Conservation (phyloP, 2,888 invertebrate species). For the Eumerus sabulonum region DNA sequence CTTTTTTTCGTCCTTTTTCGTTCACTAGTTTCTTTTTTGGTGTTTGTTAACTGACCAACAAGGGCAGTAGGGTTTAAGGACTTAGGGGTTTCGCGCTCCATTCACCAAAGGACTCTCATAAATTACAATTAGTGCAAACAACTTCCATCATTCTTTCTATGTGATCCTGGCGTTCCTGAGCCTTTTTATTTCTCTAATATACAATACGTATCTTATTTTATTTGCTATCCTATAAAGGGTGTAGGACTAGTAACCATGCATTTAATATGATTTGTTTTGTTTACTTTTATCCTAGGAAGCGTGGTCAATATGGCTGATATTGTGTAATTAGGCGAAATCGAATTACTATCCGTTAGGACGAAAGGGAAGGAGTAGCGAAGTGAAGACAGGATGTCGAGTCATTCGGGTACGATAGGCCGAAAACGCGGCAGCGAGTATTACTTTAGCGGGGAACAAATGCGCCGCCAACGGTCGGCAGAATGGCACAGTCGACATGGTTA, state of each 20-base stretch:
- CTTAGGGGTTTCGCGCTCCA: conserved; percentile 32
- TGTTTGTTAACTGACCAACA: conserved; percentile 23
- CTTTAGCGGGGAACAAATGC: conserved; percentile 77
- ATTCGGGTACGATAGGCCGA: conserved; percentile 79
- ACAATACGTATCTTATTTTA: conserved; percentile 34
- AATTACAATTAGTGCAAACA: conserved; percentile 62
- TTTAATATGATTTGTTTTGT: conserved; percentile 19
- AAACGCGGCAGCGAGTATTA: conserved; percentile 78
- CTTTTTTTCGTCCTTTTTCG: conserved; percentile 37
- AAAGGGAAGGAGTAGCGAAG: background rate
- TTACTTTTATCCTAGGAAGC: conserved; percentile 40
- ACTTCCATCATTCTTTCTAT: conserved; percentile 33
- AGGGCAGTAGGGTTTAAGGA: conserved; percentile 21
- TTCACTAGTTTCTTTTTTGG: background rate
- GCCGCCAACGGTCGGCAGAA: conserved; percentile 81
- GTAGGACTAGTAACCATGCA: background rate
- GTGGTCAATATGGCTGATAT: conserved; percentile 40
- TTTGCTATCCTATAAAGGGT: conserved; percentile 23
- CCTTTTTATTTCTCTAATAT: conserved; percentile 9
- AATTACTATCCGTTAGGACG: conserved; percentile 10
- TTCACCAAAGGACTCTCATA: conserved; percentile 54
- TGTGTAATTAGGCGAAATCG: conserved; percentile 37
- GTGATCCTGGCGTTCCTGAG: conserved; percentile 1
- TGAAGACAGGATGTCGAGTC: conserved; percentile 77
- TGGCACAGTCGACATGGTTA: conserved; percentile 81